phyloP scores from a whole-genome alignment of 2,797 vertebrate genomes.

The Hemitrygon akajei region DNA sequence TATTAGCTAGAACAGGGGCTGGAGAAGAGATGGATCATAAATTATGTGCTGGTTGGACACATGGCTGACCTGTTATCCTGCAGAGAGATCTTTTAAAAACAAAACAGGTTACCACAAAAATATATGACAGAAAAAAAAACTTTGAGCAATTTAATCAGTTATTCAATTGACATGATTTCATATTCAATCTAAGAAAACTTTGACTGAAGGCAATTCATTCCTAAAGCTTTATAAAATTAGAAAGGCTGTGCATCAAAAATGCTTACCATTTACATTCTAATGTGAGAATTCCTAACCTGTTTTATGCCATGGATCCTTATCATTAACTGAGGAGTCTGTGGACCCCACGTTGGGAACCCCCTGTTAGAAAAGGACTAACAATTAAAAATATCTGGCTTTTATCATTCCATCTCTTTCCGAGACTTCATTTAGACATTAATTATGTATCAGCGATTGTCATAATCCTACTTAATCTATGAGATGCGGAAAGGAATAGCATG shows the following conservation, averaged over 20 bases:
- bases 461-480: not conserved
- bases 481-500: not conserved
- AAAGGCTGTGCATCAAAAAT: not conserved
- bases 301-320: too few relatives aligned
- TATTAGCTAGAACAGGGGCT: not conserved
- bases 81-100: not conserved
- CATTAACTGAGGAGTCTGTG: too few relatives aligned
- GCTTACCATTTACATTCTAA: not conserved
- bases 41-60: not conserved
- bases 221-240: not conserved
- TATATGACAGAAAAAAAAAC: not conserved
- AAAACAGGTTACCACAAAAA: not conserved
- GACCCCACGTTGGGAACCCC: too few relatives aligned
- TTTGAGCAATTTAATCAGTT: not conserved
- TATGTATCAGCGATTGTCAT: not conserved
- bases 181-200: not conserved
- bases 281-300: too few relatives aligned
- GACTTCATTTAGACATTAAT: not conserved
- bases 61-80: not conserved
- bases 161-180: not conserved
- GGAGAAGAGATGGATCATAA: not conserved
- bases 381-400: not conserved
- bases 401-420: not conserved
- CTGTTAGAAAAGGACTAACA: not conserved
- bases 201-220: not conserved